Evolutionary conservation across 1,140 invertebrate species (phyloP), one percentile per base, ranked within the genome.

Genomic region (Phortica variegata): DNA sequence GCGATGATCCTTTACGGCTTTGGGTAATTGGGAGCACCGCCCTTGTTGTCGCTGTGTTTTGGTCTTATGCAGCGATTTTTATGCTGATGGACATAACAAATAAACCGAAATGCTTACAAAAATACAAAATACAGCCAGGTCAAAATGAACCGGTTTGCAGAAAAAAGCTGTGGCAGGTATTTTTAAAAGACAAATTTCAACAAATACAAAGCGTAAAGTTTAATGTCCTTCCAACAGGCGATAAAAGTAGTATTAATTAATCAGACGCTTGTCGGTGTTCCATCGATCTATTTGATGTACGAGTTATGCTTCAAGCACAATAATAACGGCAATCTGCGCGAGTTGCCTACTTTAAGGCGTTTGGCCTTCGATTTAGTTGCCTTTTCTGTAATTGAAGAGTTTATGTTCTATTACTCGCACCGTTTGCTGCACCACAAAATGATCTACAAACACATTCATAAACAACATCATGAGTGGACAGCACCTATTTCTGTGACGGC

Each of bases 381-480:
- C 33, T 88, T 87, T 65, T 83, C 88, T 48, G 66, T 93, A 16
- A 80, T 87, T 26, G 88, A 93, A 73, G 91, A 93, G 77, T 79
- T 90, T 52, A 82, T 83, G 58, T 93, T 94, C 77, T 93, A 93
- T 73, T 93, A 93, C 74, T 86, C 86, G 3, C 91, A 93, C 76
- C 90, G 90, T 63, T 68, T 91, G 41, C 73, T 92, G 3, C 90
- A 93, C 61, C 84, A 85, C 57, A 82, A 82, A 21, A 77, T 79
- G 17, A 59, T 94, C 4, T 93, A 93, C 73, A 89, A 87, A 60
- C 81, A 85, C 57, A 86, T 93, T 45, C 91, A 94, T 75, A 93
- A 94, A 70, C 81, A 85, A 49, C 90, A 93, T 65, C 88, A 91
- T 52, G 85, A 90, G 66, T 91, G 88, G 89, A 89, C 87, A 5